These are phyloP conservation scores for Nephrocerus scutellatus DNA, from an alignment of 2,888 invertebrate species.

Conservation along the genomic window DNA sequence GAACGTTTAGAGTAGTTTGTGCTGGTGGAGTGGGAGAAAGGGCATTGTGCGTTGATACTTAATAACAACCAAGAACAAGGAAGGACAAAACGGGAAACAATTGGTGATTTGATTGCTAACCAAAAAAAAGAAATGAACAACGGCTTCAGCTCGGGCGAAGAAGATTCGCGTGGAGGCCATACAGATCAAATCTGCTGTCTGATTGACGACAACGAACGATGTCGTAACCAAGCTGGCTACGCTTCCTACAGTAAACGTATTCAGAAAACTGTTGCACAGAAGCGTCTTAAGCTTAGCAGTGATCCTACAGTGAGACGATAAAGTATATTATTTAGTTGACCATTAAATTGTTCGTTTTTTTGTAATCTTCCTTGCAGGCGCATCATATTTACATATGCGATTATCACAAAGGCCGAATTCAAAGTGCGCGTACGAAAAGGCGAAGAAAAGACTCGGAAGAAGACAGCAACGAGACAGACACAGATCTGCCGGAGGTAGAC, in stretches of 20 bases:
- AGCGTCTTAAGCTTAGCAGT: constrained; percentile 79
- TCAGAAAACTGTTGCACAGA: constrained; percentile 89
- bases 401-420: constrained; percentile 91
- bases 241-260: constrained; percentile 95
- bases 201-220: constrained; percentile 80
- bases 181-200: constrained; percentile 88
- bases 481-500: constrained; percentile 87
- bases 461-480: constrained; percentile 89
- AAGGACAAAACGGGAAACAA: constrained; percentile 23
- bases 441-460: constrained; percentile 90
- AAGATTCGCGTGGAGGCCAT: constrained; percentile 81
- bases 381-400: constrained; percentile 96
- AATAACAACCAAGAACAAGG: too few species aligned
- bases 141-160: constrained; percentile 87
- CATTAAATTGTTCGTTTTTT: not conserved
- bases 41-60: too few species aligned
- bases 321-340: too few species aligned
- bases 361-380: constrained; percentile 55
- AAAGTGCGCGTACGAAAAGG: constrained; percentile 88
- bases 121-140: constrained; percentile 51
- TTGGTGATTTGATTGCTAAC: constrained; percentile 1
- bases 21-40: too few species aligned
- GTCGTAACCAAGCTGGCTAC: constrained; percentile 64
- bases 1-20: too few species aligned
- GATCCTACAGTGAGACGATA: constrained; percentile 60